Evolutionary conservation across 2,888 invertebrate species (phyloP).

Genomic region (Drymonia ruficornis): DNA sequence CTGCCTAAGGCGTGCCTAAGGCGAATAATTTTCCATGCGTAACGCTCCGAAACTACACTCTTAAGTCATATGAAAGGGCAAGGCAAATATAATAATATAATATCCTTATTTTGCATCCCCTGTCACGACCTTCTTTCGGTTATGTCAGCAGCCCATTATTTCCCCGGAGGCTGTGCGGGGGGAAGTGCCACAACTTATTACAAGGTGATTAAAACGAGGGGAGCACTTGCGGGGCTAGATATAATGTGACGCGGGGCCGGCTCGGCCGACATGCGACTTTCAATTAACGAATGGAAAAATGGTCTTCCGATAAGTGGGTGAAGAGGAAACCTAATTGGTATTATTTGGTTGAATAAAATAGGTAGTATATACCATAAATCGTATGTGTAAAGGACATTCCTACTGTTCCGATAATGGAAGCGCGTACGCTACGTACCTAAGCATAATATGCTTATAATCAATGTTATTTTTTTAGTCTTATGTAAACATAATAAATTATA

Average conservation of each 20-base stretch:
- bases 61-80: background rate
- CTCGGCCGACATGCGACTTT: slow-evolving; percentile 21
- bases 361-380: too few species aligned
- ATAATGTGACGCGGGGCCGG: background rate
- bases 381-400: too few species aligned
- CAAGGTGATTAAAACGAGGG: slow-evolving; percentile 4
- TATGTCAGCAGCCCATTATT: slow-evolving; percentile 1
- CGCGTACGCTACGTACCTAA: too few species aligned
- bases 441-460: too few species aligned
- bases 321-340: too few species aligned
- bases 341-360: too few species aligned
- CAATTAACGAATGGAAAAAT: slow-evolving; percentile 16
- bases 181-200: slow-evolving; percentile 3
- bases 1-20: too few species aligned
- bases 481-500: too few species aligned
- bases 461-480: too few species aligned
- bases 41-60: too few species aligned
- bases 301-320: background rate
- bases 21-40: too few species aligned
- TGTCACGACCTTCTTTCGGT: background rate
- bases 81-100: background rate
- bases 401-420: too few species aligned
- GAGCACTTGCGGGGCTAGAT: background rate
- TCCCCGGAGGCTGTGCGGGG: slow-evolving; percentile 2
- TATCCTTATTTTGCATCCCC: background rate